Conservation (phyloP, 2,113 vertebrate species). For the Vidua macroura region DNA sequence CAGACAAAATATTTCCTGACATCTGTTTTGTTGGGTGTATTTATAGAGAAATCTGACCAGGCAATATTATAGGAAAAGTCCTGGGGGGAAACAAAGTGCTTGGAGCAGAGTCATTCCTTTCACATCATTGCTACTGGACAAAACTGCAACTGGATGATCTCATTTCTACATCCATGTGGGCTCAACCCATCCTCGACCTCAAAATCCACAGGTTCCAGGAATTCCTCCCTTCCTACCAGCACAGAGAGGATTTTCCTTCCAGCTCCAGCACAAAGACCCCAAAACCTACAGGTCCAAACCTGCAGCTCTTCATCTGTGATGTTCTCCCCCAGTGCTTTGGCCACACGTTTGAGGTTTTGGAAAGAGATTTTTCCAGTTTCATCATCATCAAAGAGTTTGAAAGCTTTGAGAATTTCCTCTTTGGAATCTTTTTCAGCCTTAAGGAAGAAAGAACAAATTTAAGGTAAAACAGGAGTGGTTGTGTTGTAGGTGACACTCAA, state of each 20-base stretch:
- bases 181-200: background rate
- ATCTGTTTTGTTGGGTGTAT: background rate
- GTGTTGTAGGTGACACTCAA: background rate
- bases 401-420: constrained; percentile 95
- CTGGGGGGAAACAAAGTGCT: background rate
- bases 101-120: background rate
- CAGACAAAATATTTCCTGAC: background rate
- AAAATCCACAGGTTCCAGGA: background rate
- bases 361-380: constrained; percentile 95
- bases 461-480: background rate
- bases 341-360: constrained; percentile 90
- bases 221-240: background rate
- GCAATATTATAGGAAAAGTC: background rate
- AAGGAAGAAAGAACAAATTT: background rate
- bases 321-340: constrained; percentile 90
- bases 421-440: constrained; percentile 94
- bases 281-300: constrained; percentile 71
- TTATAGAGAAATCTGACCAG: background rate
- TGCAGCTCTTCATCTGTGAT: constrained; percentile 94
- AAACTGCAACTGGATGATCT: too few species aligned
- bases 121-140: background rate
- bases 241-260: background rate
- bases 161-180: rapidly evolving
- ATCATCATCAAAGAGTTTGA: constrained; percentile 91
- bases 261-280: background rate